A percentile compares a stretch with the other conserved stretches of the same genome.
phyloP scores from a whole-genome alignment of 2,113 vertebrate species.

The Pheucticus melanocephalus region DNA sequence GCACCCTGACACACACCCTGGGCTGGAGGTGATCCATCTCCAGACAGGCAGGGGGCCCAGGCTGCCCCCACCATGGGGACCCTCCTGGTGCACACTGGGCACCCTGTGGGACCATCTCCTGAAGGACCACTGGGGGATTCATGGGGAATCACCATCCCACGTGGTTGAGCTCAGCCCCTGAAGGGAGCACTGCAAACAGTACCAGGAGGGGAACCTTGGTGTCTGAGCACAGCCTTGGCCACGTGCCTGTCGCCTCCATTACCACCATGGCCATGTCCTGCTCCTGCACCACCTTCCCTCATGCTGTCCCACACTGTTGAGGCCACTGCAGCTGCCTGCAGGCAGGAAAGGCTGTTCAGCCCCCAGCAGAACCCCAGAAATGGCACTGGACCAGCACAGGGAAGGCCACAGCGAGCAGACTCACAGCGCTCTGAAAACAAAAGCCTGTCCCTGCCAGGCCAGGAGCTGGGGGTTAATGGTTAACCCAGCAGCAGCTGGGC shows the following conservation, averaged over 20 bases:
- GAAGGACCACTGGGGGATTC: not conserved
- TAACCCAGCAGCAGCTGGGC: not conserved
- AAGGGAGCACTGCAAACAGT: not conserved
- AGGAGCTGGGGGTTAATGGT: not conserved
- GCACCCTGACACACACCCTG: not conserved
- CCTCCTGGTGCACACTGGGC: not conserved
- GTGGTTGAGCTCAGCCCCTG: not conserved
- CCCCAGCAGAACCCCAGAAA: not conserved
- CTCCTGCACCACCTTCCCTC: not conserved
- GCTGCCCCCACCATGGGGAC: accelerated
- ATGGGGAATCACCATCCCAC: not conserved
- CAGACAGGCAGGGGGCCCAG: not conserved
- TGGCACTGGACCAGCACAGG: accelerated
- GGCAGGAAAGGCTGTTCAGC: not conserved
- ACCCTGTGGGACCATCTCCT: not conserved
- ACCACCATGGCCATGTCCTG: accelerated
- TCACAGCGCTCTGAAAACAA: not conserved
- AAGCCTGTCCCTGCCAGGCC: not conserved
- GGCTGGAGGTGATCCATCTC: not conserved
- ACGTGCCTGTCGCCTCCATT: not conserved
- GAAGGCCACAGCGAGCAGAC: not conserved
- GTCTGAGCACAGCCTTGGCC: accelerated
- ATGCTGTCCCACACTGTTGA: accelerated
- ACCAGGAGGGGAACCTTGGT: accelerated
- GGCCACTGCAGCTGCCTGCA: not conserved